Conservation (phyloP, 2,797 vertebrate species). For the Hippoglossus hippoglossus region DNA sequence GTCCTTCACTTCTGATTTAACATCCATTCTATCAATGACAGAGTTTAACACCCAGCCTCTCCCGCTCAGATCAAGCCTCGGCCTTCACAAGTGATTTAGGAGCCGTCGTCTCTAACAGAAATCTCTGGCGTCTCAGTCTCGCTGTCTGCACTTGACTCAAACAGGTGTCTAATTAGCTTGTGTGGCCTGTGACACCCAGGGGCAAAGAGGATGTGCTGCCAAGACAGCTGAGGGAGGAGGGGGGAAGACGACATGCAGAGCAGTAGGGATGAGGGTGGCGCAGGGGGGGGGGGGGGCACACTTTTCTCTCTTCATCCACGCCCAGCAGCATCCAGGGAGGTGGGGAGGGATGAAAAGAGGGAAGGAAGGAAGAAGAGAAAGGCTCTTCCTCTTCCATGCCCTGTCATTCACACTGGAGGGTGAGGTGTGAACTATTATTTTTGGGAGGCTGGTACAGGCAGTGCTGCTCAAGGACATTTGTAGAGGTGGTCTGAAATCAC, state of each 20-base stretch:
- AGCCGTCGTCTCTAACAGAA: slow-evolving; percentile 33
- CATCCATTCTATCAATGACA: slow-evolving; percentile 34
- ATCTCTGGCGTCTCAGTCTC: slow-evolving; percentile 28
- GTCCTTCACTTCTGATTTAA: slow-evolving; percentile 36
- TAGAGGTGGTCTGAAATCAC: slow-evolving; percentile 20
- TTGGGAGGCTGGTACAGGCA: not conserved
- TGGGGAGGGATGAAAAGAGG: slow-evolving; percentile 11
- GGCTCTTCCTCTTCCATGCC: slow-evolving; percentile 26
- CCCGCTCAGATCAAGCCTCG: not conserved
- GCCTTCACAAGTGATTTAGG: slow-evolving; percentile 48
- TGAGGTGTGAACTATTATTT: slow-evolving; percentile 29
- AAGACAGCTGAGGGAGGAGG: slow-evolving; percentile 66
- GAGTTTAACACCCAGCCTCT: slow-evolving; percentile 28
- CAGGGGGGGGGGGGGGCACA: not conserved
- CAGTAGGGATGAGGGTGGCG: not conserved
- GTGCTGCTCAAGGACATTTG: slow-evolving; percentile 30
- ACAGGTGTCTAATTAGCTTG: slow-evolving; percentile 84
- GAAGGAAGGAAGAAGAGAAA: slow-evolving; percentile 16
- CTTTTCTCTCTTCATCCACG: slow-evolving; percentile 46
- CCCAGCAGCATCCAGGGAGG: slow-evolving; percentile 32
- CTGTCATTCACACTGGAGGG: slow-evolving; percentile 17
- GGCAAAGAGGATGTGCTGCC: slow-evolving; percentile 55
- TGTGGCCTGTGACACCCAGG: slow-evolving; percentile 63
- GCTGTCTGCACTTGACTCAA: slow-evolving; percentile 63
- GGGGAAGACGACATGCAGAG: slow-evolving; percentile 10